Percentiles rank a stretch among this genome's conserved stretches.
Conservation (phyloP, 2,797 vertebrate species). For the Trematomus bernacchii region DNA sequence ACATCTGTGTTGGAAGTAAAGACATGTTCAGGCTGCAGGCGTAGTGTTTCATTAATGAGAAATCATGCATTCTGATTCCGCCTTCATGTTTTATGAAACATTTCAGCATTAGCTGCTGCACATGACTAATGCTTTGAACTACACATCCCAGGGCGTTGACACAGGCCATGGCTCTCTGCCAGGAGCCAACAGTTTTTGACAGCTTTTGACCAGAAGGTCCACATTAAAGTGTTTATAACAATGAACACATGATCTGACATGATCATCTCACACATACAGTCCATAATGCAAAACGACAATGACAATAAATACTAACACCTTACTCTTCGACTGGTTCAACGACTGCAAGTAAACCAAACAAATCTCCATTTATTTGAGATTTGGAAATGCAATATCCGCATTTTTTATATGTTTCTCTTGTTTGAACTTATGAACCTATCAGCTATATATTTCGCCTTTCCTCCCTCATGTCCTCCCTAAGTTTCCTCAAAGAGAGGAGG, state of each 20-base stretch:
- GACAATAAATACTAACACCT: background rate
- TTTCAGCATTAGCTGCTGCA: slow-evolving; percentile 6
- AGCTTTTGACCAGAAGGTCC: background rate
- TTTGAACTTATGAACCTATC: slow-evolving; percentile 68
- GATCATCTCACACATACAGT: background rate
- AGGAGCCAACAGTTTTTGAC: background rate
- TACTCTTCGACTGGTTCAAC: too few relatives aligned
- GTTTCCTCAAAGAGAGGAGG: slow-evolving; percentile 58
- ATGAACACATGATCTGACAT: background rate
- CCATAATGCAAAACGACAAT: background rate
- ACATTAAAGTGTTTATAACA: slow-evolving; percentile 17
- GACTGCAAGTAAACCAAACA: background rate
- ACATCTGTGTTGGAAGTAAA: slow-evolving; percentile 23
- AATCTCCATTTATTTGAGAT: background rate
- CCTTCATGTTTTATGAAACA: slow-evolving; percentile 2
- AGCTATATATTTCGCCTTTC: slow-evolving; percentile 52
- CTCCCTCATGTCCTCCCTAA: slow-evolving; percentile 70
- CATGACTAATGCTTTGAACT: slow-evolving; percentile 26
- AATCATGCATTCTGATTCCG: background rate
- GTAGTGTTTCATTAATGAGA: slow-evolving; percentile 20
- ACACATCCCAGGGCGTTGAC: slow-evolving; percentile 7
- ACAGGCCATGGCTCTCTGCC: slow-evolving; percentile 14
- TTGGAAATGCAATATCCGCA: background rate
- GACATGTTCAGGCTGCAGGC: slow-evolving; percentile 8
- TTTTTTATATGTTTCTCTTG: slow-evolving; percentile 5